These are phyloP conservation scores for Bos indicus DNA, from an alignment of 2,113 vertebrate genomes.

Conservation along the genomic window DNA sequence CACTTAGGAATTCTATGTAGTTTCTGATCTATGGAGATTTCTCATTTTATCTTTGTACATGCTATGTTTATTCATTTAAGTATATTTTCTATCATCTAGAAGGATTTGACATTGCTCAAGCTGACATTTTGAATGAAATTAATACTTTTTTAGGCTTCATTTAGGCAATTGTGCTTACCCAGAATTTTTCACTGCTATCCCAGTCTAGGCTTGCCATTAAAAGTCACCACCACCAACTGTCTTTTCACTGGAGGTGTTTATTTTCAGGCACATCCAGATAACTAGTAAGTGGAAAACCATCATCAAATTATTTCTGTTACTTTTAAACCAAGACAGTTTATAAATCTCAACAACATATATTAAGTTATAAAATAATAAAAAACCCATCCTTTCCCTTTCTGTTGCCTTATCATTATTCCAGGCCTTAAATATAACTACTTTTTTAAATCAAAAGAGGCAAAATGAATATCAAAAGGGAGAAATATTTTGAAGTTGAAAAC, in stretches of 20 bases:
- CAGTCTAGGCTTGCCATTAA: not conserved
- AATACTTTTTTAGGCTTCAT: not conserved
- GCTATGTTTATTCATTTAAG: not conserved
- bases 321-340: not conserved
- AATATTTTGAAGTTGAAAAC: slow-evolving; percentile 13
- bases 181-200: not conserved
- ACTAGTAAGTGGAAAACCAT: not conserved
- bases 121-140: not conserved
- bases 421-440: not conserved
- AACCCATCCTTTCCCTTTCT: not conserved
- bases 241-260: not conserved
- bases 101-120: not conserved
- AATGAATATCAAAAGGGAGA: not conserved
- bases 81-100: not conserved
- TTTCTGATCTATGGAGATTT: not conserved
- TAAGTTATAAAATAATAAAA: not conserved
- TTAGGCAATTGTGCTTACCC: not conserved
- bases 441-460: not conserved
- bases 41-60: not conserved
- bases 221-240: not conserved
- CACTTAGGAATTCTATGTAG: not conserved
- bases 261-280: not conserved
- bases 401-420: not conserved
- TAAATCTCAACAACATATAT: not conserved
- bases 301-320: not conserved